Conservation (phyloP, 2,113 vertebrate genomes). For the Saguinus midas region DNA sequence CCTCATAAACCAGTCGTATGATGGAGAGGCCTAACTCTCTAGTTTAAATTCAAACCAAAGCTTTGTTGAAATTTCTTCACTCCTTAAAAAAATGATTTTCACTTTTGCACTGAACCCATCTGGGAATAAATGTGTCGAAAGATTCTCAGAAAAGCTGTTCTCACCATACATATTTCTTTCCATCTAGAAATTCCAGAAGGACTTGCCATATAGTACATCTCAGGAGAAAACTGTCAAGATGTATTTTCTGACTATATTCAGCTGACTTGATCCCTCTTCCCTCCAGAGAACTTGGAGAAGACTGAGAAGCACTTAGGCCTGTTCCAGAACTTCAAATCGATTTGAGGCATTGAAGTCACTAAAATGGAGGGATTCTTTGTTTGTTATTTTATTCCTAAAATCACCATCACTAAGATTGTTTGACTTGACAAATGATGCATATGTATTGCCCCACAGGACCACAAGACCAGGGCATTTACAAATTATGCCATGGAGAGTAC, state of each 20-base stretch:
- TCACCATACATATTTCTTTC: conserved; percentile 51
- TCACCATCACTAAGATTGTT: neutral
- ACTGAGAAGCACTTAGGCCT: neutral
- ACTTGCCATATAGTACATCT: conserved; percentile 55
- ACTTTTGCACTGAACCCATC: conserved; percentile 61
- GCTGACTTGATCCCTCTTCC: conserved; percentile 1
- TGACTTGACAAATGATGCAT: neutral
- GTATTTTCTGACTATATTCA: conserved; percentile 45
- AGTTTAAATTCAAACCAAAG: conserved; percentile 57
- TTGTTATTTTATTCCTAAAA: neutral
- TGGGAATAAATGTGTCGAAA: conserved; percentile 72
- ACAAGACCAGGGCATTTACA: neutral
- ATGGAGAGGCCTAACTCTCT: neutral
- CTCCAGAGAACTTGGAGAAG: conserved; percentile 40
- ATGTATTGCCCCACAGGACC: neutral
- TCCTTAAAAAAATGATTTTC: conserved; percentile 68
- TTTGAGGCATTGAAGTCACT: neutral
- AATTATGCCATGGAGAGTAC: neutral
- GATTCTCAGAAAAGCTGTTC: conserved; percentile 69
- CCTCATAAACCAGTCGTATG: neutral
- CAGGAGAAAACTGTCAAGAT: conserved; percentile 64
- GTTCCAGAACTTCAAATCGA: neutral
- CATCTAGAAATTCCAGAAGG: conserved; percentile 73
- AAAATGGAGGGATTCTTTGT: neutral
- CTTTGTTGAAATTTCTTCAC: conserved; percentile 58